Evolutionary conservation across 2,113 vertebrate genomes (phyloP).

Genomic region (Megalops atlanticus): DNA sequence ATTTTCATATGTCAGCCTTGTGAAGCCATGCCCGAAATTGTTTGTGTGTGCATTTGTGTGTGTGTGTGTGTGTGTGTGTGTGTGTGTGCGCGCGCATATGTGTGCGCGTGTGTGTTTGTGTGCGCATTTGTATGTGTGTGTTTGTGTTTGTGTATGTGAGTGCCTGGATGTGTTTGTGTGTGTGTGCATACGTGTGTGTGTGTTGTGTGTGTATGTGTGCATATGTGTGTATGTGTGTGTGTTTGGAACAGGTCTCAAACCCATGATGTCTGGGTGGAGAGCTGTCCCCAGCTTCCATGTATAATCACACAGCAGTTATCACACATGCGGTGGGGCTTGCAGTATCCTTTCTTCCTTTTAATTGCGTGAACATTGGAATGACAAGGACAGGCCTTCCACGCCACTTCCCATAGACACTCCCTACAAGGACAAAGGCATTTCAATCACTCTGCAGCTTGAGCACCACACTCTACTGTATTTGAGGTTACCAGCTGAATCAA

Average conservation of each 20-base stretch:
- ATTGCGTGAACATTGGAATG: too few species aligned
- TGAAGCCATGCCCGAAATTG: constrained; percentile 45
- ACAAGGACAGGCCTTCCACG: too few species aligned
- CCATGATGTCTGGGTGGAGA: background rate
- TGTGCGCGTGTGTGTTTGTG: constrained; percentile 38
- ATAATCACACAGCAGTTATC: too few species aligned
- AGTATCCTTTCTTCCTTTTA: too few species aligned
- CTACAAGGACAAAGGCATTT: background rate
- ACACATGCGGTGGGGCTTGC: too few species aligned
- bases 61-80: constrained; percentile 37
- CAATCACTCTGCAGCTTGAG: background rate
- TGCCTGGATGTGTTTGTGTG: background rate
- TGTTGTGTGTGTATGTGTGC: too few species aligned
- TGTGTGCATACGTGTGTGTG: background rate
- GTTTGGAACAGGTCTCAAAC: too few species aligned
- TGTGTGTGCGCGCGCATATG: constrained; percentile 50
- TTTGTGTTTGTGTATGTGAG: constrained; percentile 13
- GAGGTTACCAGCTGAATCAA: background rate
- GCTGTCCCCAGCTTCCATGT: background rate
- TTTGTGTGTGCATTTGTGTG: constrained; percentile 34
- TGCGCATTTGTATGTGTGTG: constrained; percentile 19
- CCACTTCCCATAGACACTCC: background rate
- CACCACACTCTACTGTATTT: background rate
- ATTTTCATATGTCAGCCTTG: background rate
- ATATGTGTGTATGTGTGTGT: too few species aligned